Percentiles rank a stretch among this genome's conserved stretches.
These are phyloP conservation scores for Laterallus jamaicensis DNA, from an alignment of 2,113 vertebrate genomes.

Conservation along the genomic window DNA sequence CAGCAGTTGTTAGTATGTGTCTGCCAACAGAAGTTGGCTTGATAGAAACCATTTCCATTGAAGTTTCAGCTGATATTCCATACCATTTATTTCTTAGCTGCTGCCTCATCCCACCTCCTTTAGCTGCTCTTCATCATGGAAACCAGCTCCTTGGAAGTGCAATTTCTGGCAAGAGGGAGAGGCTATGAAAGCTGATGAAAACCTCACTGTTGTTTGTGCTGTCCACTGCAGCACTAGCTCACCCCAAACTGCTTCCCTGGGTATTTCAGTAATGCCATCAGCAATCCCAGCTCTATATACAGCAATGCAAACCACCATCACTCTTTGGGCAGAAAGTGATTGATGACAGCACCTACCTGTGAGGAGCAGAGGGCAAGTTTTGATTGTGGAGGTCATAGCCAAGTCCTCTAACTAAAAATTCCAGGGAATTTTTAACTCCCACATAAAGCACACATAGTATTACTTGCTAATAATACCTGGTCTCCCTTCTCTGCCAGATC, in stretches of 20 bases:
- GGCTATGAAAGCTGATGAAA: background rate
- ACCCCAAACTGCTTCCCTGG: background rate
- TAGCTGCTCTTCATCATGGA: background rate
- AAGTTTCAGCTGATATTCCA: background rate
- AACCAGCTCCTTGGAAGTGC: background rate
- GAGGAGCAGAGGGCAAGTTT: background rate
- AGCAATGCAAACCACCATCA: background rate
- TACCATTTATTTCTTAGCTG: background rate
- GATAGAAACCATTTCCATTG: background rate
- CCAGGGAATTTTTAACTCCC: background rate
- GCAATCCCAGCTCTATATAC: background rate
- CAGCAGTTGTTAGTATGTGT: background rate
- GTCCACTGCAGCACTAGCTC: background rate
- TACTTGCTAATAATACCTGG: background rate
- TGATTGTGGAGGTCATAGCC: background rate
- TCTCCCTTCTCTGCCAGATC: background rate
- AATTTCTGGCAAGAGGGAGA: background rate
- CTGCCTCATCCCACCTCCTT: background rate
- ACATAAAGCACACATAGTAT: background rate
- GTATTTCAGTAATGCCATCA: background rate
- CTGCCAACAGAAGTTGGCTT: background rate
- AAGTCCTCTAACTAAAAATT: conserved; percentile 4
- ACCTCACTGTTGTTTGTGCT: background rate
- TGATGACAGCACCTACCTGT: background rate
- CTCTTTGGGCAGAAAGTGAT: background rate